Percentiles rank a stretch among this genome's conserved stretches.
Conservation (phyloP, 1,140 invertebrate species). For the Argopecten irradians region DNA sequence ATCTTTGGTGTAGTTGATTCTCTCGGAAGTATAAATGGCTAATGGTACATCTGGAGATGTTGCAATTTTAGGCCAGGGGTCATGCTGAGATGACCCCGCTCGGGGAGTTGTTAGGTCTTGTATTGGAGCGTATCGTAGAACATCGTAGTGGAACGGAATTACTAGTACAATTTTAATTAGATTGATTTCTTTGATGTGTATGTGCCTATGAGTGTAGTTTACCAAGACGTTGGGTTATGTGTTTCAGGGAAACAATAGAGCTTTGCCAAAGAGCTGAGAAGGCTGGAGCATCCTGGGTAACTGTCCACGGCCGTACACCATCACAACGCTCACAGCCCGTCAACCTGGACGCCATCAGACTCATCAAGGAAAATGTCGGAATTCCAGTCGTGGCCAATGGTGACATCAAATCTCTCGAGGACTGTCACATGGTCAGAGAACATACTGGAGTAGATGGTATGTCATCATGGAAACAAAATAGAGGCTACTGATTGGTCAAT, state of each 20-base stretch:
- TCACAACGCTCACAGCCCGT: conserved; percentile 87
- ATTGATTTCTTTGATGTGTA: background rate
- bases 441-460: conserved; percentile 86
- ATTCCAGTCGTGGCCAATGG: conserved; percentile 96
- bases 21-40: no score
- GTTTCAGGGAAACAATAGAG: conserved; percentile 81
- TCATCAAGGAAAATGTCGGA: conserved; percentile 84
- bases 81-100: no score
- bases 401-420: conserved; percentile 85
- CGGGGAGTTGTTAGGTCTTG: no score
- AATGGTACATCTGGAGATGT: no score
- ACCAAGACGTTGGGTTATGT: conserved; percentile 25
- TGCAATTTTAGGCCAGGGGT: no score
- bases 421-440: conserved; percentile 83
- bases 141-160: no score
- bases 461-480: no score
- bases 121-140: no score
- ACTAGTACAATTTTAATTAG: background rate
- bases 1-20: no score
- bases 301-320: conserved; percentile 93
- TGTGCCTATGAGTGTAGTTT: background rate
- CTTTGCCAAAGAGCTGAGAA: conserved; percentile 88
- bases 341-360: conserved; percentile 84
- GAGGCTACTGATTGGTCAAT: no score
- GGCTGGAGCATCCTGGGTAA: conserved; percentile 91